Base-by-base conservation (phyloP, 1,140 invertebrate species). In the Macrobrachium rosenbergii region DNA sequence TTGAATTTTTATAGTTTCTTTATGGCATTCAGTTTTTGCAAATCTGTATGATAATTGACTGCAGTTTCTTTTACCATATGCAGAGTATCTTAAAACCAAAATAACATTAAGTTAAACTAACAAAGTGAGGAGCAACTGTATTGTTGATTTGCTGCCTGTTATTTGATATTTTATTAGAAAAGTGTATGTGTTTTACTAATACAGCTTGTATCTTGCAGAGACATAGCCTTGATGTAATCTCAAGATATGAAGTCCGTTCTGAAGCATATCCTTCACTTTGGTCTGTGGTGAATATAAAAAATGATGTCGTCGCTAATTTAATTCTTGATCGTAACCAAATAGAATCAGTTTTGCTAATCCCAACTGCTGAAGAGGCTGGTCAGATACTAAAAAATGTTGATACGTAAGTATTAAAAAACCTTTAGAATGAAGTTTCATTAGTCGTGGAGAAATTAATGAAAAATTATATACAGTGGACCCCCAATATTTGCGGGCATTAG, bases 231-330 rank as follows among this genome's bases (percentile, higher is more conserved):
- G 95, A 97, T 91, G 93, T 97, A 92, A 94, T 97, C 19, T 91
- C 92, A 2, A 87, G 86, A 72, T 91, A 93, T 88, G 92, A 92
- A 86, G 94, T 94, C 14, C 87, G 90, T 52, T 92, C 93, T 17
- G 89, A 91, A 17, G 85, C 92, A 6, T 94, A 94, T 91, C 90
- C 90, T 0, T 94, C 94, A 90, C 92, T 97, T n/a, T 93, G 96
- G 21, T 93, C 96, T 89, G 92, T 94, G 76, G 92, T 98, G 79
- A 93, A 94, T 82, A 94, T 97, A 89, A 92, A 93, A 8, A 94
- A 98, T 92, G 93, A 95, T 2, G 94, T 96, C 5, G 94, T 98
- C 2, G 94, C 94, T 77, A 98, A 99, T 93, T 95, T 94, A 90
- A 92, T 98, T 5, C 96, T 99, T 88, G 97, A 99, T 93, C 94